A percentile compares a stretch with the other conserved stretches of the same genome.
These are phyloP conservation scores for Phania funesta DNA, from an alignment of 2,888 invertebrate genomes.

Conservation along the genomic window DNA sequence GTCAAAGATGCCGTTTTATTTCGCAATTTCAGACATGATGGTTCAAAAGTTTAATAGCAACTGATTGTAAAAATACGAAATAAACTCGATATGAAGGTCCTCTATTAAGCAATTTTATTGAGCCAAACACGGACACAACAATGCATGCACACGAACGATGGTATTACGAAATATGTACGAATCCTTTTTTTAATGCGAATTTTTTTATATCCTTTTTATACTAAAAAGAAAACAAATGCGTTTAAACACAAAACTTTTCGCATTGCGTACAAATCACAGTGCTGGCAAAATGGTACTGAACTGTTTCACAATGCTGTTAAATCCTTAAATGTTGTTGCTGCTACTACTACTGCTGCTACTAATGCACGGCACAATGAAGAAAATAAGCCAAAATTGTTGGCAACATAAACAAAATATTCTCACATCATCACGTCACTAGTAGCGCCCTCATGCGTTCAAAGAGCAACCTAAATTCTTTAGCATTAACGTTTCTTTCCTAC, in stretches of 20 bases:
- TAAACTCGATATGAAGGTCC: slow-evolving; percentile 60
- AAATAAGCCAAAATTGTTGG: slow-evolving; percentile 46
- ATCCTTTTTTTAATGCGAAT: slow-evolving; percentile 9
- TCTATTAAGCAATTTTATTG: slow-evolving; percentile 39
- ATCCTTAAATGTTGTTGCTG: slow-evolving; percentile 73
- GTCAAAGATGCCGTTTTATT: slow-evolving; percentile 21
- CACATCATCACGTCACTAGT: slow-evolving; percentile 30
- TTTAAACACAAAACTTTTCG: slow-evolving; percentile 14
- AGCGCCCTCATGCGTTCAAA: slow-evolving; percentile 25
- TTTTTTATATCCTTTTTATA: not conserved
- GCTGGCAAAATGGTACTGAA: slow-evolving; percentile 75
- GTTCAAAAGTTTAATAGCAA: slow-evolving; percentile 49
- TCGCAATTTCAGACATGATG: slow-evolving; percentile 35
- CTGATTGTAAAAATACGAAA: slow-evolving; percentile 55
- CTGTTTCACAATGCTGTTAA: slow-evolving; percentile 72
- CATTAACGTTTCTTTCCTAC: not conserved
- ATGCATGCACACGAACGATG: slow-evolving; percentile 24
- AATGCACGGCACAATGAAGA: not conserved
- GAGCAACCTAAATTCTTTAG: not conserved
- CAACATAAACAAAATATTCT: slow-evolving; percentile 51
- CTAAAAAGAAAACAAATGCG: slow-evolving; percentile 26
- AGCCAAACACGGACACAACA: not conserved
- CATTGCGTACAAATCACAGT: slow-evolving; percentile 74
- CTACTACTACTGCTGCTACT: slow-evolving; percentile 65
- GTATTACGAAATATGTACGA: slow-evolving; percentile 45